A percentile compares a stretch with the other conserved stretches of the same genome.
Evolutionary conservation across 2,888 invertebrate genomes (phyloP).

Genomic region (Micoletzkya japonica): DNA sequence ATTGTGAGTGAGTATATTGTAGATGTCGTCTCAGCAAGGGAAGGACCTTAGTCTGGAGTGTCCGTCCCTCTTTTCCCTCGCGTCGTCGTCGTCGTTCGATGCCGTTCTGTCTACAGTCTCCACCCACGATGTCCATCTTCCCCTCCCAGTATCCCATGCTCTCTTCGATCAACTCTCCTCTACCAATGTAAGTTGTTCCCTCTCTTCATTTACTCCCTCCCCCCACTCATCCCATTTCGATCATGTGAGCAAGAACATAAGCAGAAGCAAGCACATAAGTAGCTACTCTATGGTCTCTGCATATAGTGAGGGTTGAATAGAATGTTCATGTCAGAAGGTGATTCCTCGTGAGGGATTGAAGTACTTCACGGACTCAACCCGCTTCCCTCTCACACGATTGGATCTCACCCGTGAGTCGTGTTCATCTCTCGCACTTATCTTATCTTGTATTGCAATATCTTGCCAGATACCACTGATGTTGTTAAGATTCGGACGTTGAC

Average conservation of each 20-base stretch:
- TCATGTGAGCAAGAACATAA: background rate
- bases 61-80: slow-evolving; percentile 25
- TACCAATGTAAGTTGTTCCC: slow-evolving; percentile 8
- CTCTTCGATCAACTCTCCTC: slow-evolving; percentile 13
- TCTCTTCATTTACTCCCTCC: background rate
- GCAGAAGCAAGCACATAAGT: background rate
- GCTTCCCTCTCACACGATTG: slow-evolving; percentile 37
- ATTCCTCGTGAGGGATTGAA: background rate
- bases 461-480: background rate
- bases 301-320: too few relatives aligned
- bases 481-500: slow-evolving; percentile 28
- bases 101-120: slow-evolving; percentile 28
- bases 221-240: background rate
- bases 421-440: background rate
- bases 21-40: background rate
- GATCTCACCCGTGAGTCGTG: slow-evolving; percentile 37
- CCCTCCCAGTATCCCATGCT: slow-evolving; percentile 13
- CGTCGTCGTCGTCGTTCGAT: slow-evolving; percentile 16
- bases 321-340: background rate
- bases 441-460: background rate
- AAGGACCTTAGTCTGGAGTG: slow-evolving; percentile 10
- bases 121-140: slow-evolving; percentile 22
- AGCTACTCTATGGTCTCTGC: background rate
- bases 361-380: slow-evolving; percentile 31
- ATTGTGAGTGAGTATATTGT: background rate